These are phyloP conservation scores for Orcinus orca DNA, from an alignment of 2,113 vertebrate species.

Conservation along the genomic window DNA sequence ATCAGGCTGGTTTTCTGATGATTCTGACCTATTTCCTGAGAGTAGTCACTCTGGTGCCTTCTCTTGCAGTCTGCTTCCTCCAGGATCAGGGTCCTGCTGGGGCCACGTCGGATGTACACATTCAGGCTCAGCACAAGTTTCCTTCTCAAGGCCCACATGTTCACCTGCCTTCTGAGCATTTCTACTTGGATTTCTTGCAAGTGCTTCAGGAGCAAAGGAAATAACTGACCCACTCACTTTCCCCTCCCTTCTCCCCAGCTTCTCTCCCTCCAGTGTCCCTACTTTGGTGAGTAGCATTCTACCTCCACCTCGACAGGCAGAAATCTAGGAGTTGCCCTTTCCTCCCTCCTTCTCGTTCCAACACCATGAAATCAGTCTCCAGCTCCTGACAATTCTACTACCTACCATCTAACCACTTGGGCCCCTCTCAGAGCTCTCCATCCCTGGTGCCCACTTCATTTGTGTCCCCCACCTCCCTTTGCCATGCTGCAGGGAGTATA, in stretches of 20 bases:
- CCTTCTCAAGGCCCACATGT: not conserved
- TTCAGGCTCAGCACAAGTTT: not conserved
- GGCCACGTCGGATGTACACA: not conserved
- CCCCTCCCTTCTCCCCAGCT: too few relatives aligned
- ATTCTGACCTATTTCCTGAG: not conserved
- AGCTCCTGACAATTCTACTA: rapidly evolving
- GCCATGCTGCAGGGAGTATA: not conserved
- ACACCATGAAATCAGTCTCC: not conserved
- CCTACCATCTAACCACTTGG: rapidly evolving
- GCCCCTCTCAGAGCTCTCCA: rapidly evolving
- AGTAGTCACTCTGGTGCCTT: not conserved
- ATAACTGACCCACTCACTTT: not conserved
- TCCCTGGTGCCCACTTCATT: not conserved
- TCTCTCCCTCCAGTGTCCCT: not conserved
- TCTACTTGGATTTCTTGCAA: not conserved
- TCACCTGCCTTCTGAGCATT: not conserved
- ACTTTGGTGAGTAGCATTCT: not conserved
- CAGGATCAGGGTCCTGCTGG: not conserved
- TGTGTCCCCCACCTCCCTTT: not conserved
- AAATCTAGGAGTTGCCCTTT: not conserved
- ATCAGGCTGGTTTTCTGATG: not conserved
- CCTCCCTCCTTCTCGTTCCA: not conserved
- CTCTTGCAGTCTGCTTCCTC: not conserved
- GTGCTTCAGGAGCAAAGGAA: not conserved
- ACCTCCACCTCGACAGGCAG: not conserved